Percentiles rank a stretch among this genome's conserved stretches.
Conservation (phyloP, 2,113 vertebrate species). For the Chamaea fasciata region DNA sequence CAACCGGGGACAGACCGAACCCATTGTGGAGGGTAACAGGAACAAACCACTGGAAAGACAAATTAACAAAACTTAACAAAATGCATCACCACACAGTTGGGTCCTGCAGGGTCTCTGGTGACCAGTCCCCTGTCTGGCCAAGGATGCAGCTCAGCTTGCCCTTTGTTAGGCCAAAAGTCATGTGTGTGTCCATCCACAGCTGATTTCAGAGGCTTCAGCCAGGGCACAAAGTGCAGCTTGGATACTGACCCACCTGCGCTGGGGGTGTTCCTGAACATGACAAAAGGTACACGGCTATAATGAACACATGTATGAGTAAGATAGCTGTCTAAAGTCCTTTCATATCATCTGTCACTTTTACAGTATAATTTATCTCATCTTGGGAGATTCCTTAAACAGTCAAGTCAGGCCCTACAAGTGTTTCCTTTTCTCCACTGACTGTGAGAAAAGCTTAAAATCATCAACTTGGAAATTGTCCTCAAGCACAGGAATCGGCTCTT, state of each 20-base stretch:
- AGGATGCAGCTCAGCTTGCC: not conserved
- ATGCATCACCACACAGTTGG: too few species aligned
- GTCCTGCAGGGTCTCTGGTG: not conserved
- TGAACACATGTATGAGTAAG: not conserved
- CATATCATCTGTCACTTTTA: not conserved
- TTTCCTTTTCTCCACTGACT: not conserved
- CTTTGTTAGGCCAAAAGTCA: not conserved
- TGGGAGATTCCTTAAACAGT: not conserved
- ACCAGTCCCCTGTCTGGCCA: not conserved
- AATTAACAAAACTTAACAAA: too few species aligned
- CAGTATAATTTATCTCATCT: not conserved
- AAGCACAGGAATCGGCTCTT: not conserved
- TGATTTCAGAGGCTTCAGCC: not conserved
- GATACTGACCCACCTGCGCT: accelerated
- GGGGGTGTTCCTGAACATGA: not conserved
- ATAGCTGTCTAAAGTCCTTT: not conserved
- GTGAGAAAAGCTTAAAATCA: not conserved
- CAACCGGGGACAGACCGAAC: too few species aligned
- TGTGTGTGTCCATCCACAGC: not conserved
- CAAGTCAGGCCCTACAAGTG: not conserved
- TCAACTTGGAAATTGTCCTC: not conserved
- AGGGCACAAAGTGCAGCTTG: not conserved
- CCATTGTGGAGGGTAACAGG: too few species aligned
- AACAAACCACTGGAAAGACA: too few species aligned
- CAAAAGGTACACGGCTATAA: not conserved